Base-by-base conservation (phyloP, 2,113 vertebrate genomes). In the Hemichromis elongatus region DNA sequence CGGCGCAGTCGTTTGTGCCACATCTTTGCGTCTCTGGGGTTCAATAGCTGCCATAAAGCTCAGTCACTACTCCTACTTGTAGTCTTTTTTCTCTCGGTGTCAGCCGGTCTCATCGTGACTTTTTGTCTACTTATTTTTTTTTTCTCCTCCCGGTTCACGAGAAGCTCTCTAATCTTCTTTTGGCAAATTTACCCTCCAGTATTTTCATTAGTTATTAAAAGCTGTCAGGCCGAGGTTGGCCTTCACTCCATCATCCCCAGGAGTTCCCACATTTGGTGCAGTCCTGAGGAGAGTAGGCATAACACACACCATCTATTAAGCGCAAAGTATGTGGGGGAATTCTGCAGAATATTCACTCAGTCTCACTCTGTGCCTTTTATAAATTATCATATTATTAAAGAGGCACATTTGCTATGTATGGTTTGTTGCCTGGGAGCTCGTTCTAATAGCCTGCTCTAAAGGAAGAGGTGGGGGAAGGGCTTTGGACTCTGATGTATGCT, bases 351-450 rank as follows among this genome's bases (percentile, higher is more conserved):
- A 93, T 94, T 94, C 90, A 89, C 86, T 90, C 84, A 83, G 84
- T 93, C 92, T 91, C 91, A 89, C 92, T 89, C 56, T 9, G 83
- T 89, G 86, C 88, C 61, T 92, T 94, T 95, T 92, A 94, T 90
- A 92, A 95, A 94, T 95, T 92, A 95, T 93, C 94, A 95, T 93
- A 92, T 94, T 94, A 92, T 92, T 95, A 96, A 95, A 95, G 91
- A 94, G 93, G 91, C 89, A 90, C 90, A 95, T 95, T 96, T 95
- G 88, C 91, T 94, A 92, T 92, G 93, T 94, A 90, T 91, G 90
- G 92, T 94, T 94, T 94, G 95, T 93, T 95, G 93, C 94, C 91
- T 93, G 87, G 91, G 92, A 96, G 92, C 88, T 86, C 14, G 8
- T 91, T 87, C 88, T 94, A 94, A 95, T 94, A 92, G 94, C 88